Base-by-base conservation (phyloP, 2,113 vertebrate genomes). In the Amazona vittata region DNA sequence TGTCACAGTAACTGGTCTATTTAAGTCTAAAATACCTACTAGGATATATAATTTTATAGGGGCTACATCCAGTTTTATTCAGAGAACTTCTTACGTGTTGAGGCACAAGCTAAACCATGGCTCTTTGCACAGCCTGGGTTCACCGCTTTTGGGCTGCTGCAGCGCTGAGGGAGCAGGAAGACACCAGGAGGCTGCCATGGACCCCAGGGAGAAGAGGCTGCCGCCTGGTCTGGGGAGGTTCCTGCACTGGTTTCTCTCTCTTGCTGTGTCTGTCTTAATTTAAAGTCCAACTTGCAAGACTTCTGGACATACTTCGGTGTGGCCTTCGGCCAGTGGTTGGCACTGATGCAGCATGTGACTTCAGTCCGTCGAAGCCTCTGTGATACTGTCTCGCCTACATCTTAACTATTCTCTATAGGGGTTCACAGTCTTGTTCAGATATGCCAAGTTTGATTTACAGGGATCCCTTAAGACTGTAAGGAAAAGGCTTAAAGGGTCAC, bases 191-290 rank as follows among this genome's bases (percentile, higher is more conserved):
- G 60, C 82, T 52, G 59, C 57, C 21, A 2, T 41, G 21, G 33
- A 22, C 57, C 33, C 57, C 13, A 35, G 57, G 12, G 57, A 21
- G 20, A 59, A 59, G 33, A 15, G 13, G 21, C 21, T 59, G n/a
- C 33, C 10, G 33, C 33, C 33, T 24, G 21, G 33, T 59, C 46
- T 5, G 28, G 73, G 69, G 10, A 25, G 28, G 69, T 39, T 6
- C 0, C 0, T 8, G 55, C 2, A 0, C 16, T 18, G 59, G 4
- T 28, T 29, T 24, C 24, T 22, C 53, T 31, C 31, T 85, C 35
- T 64, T 20, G 0, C 3, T 0, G 5, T 1, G 15, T 16, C 41
- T 4, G 6, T 6, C 74, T 47, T 5, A 11, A 52, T 60, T 59
- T 24, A 9, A 73, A 86, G 37, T n/a, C 7, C 3, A 11, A 12